Evolutionary conservation across 2,113 vertebrate species (phyloP).

Genomic region (Mesembrinibis cayennensis): DNA sequence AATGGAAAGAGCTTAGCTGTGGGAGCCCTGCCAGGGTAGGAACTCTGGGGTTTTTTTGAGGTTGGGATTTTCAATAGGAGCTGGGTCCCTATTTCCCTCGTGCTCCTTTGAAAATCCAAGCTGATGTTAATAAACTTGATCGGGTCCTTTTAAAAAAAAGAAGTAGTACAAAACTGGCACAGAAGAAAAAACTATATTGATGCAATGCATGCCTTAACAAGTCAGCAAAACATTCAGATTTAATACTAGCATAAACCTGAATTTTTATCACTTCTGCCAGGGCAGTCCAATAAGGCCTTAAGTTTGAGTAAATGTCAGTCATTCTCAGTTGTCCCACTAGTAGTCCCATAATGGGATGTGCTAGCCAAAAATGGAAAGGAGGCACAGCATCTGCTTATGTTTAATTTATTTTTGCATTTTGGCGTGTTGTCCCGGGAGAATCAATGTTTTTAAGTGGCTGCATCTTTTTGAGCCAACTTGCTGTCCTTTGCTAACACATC

Average conservation of each 20-base stretch:
- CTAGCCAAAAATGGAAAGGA: conserved; percentile 61
- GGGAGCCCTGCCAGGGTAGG: conserved; percentile 61
- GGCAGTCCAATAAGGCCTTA: conserved; percentile 53
- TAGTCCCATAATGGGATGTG: conserved; percentile 55
- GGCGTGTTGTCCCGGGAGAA: conserved; percentile 50
- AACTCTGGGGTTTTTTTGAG: conserved; percentile 30
- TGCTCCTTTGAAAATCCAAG: background rate
- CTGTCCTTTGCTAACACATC: conserved; percentile 61
- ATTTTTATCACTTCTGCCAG: conserved; percentile 43
- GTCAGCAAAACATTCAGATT: conserved; percentile 9
- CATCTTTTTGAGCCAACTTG: conserved; percentile 60
- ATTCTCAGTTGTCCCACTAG: conserved; percentile 49
- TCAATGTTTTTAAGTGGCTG: conserved; percentile 69
- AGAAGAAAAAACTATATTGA: background rate
- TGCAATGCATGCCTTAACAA: conserved; percentile 11
- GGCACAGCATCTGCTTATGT: conserved; percentile 66
- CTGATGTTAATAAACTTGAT: background rate
- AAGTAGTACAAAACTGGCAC: background rate
- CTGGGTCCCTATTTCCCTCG: background rate
- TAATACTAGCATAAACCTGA: conserved; percentile 53
- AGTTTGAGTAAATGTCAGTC: conserved; percentile 63
- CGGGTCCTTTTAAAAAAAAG: conserved; percentile 43
- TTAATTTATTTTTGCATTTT: conserved; percentile 70
- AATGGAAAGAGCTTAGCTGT: conserved; percentile 63
- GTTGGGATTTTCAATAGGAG: background rate